phyloP scores from a whole-genome alignment of 2,797 vertebrate genomes.

The Melanotaenia pygmaea region DNA sequence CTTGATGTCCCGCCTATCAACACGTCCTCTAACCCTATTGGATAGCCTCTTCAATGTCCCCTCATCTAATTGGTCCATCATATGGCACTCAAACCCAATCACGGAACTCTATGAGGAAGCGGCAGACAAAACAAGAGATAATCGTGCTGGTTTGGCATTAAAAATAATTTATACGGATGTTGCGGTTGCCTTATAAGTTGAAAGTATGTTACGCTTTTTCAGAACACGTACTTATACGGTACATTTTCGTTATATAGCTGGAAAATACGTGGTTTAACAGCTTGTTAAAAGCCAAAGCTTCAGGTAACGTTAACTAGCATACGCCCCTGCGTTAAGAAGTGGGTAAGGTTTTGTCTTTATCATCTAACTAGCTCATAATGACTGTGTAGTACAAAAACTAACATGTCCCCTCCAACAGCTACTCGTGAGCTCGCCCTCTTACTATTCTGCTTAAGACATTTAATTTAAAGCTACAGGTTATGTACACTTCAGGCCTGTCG shows the following conservation, averaged over 20 bases:
- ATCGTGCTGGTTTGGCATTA: slow-evolving; percentile 39
- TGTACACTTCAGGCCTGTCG: slow-evolving; percentile 30
- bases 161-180: slow-evolving; percentile 21
- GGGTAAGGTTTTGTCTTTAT: slow-evolving; percentile 28
- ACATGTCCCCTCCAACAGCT: fast-evolving
- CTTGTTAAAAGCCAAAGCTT: slow-evolving; percentile 33
- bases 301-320: slow-evolving; percentile 68
- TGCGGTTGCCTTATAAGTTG: slow-evolving; percentile 17
- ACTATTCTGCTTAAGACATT: background rate
- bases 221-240: background rate
- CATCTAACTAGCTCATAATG: background rate
- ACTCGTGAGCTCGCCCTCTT: background rate
- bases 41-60: fast-evolving
- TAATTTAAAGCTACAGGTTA: slow-evolving; percentile 39
- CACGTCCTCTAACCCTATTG: slow-evolving; percentile 47
- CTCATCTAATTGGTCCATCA: slow-evolving; percentile 49
- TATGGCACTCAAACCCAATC: slow-evolving; percentile 51
- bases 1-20: slow-evolving; percentile 34
- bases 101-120: slow-evolving; percentile 77
- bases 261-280: slow-evolving; percentile 11
- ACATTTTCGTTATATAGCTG: background rate
- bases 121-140: slow-evolving; percentile 66
- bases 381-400: background rate
- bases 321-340: slow-evolving; percentile 72
- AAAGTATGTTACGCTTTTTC: background rate